These are phyloP conservation scores for Salpingus planirostris DNA, from an alignment of 2,888 invertebrate genomes.

Conservation along the genomic window DNA sequence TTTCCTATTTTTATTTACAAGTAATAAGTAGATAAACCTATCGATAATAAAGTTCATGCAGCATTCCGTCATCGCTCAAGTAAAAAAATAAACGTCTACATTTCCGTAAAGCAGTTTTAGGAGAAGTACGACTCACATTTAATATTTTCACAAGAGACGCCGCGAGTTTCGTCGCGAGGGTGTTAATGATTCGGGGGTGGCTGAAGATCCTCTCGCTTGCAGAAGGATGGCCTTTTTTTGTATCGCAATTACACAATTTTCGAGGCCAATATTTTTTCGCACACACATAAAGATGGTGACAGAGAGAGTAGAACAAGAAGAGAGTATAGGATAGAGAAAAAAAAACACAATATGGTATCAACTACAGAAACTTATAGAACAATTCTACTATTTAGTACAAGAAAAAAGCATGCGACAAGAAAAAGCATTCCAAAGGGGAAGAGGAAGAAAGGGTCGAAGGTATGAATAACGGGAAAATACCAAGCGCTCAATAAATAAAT, in stretches of 20 bases:
- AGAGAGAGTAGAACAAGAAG: slow-evolving; percentile 13
- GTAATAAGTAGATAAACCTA: too few relatives aligned
- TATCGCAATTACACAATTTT: slow-evolving; percentile 13
- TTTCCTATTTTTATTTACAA: too few relatives aligned
- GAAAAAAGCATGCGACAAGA: too few relatives aligned
- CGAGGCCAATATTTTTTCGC: slow-evolving; percentile 16
- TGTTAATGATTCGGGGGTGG: slow-evolving; percentile 34
- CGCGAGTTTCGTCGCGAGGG: slow-evolving; percentile 35
- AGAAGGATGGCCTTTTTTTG: slow-evolving; percentile 35
- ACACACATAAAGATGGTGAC: slow-evolving; percentile 23
- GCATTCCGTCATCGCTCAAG: too few relatives aligned
- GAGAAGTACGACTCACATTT: slow-evolving; percentile 20
- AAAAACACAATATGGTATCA: background rate
- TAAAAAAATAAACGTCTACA: too few relatives aligned
- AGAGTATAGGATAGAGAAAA: background rate
- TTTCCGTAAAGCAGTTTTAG: too few relatives aligned
- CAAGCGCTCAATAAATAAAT: too few relatives aligned
- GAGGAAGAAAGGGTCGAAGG: too few relatives aligned
- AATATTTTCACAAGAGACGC: slow-evolving; percentile 31
- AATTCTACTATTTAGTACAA: too few relatives aligned
- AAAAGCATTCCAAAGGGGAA: too few relatives aligned
- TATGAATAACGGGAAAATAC: too few relatives aligned
- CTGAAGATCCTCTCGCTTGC: slow-evolving; percentile 37
- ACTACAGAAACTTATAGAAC: too few relatives aligned
- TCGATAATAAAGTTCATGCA: slow-evolving; percentile 5